These are phyloP conservation scores for roundworm (Caenorhabditis elegans) DNA, from an alignment of 1,140 invertebrate genomes.

Conservation along the genomic window DNA sequence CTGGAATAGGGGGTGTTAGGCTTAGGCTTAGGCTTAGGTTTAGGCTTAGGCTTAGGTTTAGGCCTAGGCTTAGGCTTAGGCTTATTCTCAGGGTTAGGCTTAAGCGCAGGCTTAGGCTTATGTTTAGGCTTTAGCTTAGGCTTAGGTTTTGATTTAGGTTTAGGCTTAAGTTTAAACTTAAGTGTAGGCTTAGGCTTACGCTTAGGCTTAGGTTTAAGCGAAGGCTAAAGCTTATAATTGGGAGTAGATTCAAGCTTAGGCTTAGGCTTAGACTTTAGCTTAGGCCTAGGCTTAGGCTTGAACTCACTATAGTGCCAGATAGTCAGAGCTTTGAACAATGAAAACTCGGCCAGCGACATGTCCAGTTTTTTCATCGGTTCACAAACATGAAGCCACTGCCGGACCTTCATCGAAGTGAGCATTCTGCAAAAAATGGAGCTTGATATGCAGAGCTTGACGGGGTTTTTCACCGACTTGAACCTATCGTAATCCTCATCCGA, in stretches of 20 bases:
- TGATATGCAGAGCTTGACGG: neutral
- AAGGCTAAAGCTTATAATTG: too few relatives aligned
- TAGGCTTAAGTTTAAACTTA: neutral
- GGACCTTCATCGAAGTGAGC: neutral
- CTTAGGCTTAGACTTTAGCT: too few relatives aligned
- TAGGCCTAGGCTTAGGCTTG: too few relatives aligned
- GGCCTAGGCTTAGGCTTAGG: too few relatives aligned
- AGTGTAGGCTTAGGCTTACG: neutral
- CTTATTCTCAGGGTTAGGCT: neutral
- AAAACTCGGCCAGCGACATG: neutral
- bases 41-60: too few relatives aligned
- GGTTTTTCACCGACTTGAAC: neutral
- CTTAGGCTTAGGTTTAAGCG: too few relatives aligned
- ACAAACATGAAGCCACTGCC: neutral
- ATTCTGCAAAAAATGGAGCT: neutral
- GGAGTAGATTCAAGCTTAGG: neutral
- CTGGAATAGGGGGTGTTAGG: neutral
- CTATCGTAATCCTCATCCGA: slow-evolving; percentile 19
- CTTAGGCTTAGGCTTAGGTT: too few relatives aligned
- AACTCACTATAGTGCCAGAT: slow-evolving; percentile 9
- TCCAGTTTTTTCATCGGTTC: neutral
- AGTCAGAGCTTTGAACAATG: neutral
- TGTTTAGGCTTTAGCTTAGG: too few relatives aligned
- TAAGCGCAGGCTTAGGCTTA: too few relatives aligned
- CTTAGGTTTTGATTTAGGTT: too few relatives aligned